A percentile compares a stretch with the other conserved stretches of the same genome.
Evolutionary conservation across 2,113 vertebrate genomes (phyloP).

Genomic region (Pitta sordida): DNA sequence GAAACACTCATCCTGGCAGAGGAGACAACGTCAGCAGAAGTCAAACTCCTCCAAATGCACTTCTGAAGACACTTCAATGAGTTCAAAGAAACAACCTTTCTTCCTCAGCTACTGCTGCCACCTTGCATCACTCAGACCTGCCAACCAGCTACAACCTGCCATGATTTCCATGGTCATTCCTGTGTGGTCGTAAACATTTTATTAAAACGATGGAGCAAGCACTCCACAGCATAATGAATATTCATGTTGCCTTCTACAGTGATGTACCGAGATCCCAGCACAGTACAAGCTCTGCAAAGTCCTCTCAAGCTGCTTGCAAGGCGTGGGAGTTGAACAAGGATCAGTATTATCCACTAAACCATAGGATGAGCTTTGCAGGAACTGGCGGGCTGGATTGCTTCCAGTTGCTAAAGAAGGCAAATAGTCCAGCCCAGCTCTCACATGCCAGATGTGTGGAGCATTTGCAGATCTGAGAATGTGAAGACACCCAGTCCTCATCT

Average conservation of each 20-base stretch:
- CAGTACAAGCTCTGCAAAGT: neutral
- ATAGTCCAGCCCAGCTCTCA: neutral
- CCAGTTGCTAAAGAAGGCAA: conserved; percentile 20
- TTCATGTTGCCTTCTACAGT: neutral
- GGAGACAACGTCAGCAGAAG: neutral
- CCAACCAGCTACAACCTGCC: neutral
- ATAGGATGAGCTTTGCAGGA: conserved; percentile 24
- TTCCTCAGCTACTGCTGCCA: neutral
- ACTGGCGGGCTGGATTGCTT: conserved; percentile 22
- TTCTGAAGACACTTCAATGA: neutral
- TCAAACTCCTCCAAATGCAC: neutral
- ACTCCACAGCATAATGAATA: neutral
- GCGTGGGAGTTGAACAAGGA: conserved; percentile 45
- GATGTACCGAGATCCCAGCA: neutral
- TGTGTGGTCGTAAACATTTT: neutral
- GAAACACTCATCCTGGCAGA: neutral
- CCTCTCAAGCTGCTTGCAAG: neutral
- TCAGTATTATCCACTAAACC: conserved; percentile 30
- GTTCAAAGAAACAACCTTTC: neutral
- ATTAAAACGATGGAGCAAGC: neutral
- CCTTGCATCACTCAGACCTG: neutral
- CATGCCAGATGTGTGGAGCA: neutral
- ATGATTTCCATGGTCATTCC: neutral
- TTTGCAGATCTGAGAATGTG: neutral
- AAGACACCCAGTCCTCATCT: neutral